A percentile compares a stretch with the other conserved stretches of the same genome.
These are phyloP conservation scores for Acanthurus tractus DNA, from an alignment of 2,797 vertebrate genomes.

Conservation along the genomic window DNA sequence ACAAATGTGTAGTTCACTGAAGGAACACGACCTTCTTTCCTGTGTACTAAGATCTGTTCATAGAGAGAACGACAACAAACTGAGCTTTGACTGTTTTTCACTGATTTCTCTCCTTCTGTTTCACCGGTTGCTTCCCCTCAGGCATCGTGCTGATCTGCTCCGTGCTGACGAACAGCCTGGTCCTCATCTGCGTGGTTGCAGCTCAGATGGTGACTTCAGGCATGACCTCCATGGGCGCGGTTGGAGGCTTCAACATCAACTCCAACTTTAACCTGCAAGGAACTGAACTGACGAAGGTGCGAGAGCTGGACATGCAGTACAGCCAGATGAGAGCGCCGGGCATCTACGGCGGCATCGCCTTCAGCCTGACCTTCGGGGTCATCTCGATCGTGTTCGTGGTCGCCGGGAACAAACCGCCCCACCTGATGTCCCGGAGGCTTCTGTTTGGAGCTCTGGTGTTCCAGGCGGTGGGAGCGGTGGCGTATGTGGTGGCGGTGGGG, in stretches of 20 bases:
- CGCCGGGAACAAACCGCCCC: conserved; percentile 85
- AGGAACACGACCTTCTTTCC: background rate
- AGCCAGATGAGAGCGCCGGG: conserved; percentile 92
- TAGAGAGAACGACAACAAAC: too few relatives aligned
- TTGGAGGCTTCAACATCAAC: conserved; percentile 85
- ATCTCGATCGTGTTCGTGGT: conserved; percentile 90
- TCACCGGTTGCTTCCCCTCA: conserved; percentile 45
- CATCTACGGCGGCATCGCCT: conserved; percentile 88
- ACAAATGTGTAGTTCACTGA: background rate
- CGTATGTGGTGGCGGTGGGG: conserved; percentile 87
- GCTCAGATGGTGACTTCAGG: conserved; percentile 87
- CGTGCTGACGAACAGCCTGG: conserved; percentile 87
- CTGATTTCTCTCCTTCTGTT: background rate
- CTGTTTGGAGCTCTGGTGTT: conserved; percentile 87
- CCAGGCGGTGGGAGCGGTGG: conserved; percentile 81
- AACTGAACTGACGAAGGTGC: conserved; percentile 86
- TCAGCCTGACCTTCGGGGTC: conserved; percentile 82
- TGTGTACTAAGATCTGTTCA: too few relatives aligned
- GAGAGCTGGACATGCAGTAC: conserved; percentile 90
- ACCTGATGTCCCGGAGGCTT: conserved; percentile 78
- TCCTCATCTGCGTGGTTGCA: conserved; percentile 89
- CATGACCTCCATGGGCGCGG: conserved; percentile 80
- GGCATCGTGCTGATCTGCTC: conserved; percentile 90
- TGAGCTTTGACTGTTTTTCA: background rate
- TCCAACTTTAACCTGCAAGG: conserved; percentile 89